Conservation (phyloP, 2,888 invertebrate genomes). For the Agrotis exclamationis region DNA sequence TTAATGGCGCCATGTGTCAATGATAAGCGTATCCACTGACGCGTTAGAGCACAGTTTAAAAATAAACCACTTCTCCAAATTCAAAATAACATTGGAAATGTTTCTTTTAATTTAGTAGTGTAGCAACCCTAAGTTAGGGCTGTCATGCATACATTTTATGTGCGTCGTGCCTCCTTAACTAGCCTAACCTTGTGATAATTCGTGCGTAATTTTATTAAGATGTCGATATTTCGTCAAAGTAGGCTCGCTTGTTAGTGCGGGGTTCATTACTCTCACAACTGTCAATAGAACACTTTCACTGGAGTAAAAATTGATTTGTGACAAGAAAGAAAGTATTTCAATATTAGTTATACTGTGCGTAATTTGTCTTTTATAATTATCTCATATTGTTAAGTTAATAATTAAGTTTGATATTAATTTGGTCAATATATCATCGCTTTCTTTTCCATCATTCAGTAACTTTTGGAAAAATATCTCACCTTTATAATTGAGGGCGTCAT, state of each 20-base stretch:
- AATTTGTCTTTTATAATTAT: conserved; percentile 23
- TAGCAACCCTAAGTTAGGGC: conserved; percentile 46
- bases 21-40: not conserved
- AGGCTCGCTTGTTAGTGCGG: conserved; percentile 26
- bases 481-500: not conserved
- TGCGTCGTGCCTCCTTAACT: conserved; percentile 52
- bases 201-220: conserved; percentile 63
- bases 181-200: conserved; percentile 62
- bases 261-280: conserved; percentile 33
- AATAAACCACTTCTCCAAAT: conserved; percentile 10
- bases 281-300: conserved; percentile 59
- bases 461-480: not conserved
- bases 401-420: not conserved
- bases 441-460: not conserved
- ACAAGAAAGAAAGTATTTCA: conserved; percentile 53
- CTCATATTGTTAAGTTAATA: conserved; percentile 16
- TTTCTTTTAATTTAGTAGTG: not conserved
- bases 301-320: conserved; percentile 50
- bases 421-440: not conserved
- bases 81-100: conserved; percentile 6
- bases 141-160: conserved; percentile 56
- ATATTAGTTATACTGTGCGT: conserved; percentile 22
- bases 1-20: conserved; percentile 15
- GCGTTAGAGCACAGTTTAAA: not conserved
- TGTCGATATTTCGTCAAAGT: conserved; percentile 45